A percentile compares a stretch with the other conserved stretches of the same genome.
Conservation (phyloP, 2,888 invertebrate genomes). For the Meiosimyza decipiens region DNA sequence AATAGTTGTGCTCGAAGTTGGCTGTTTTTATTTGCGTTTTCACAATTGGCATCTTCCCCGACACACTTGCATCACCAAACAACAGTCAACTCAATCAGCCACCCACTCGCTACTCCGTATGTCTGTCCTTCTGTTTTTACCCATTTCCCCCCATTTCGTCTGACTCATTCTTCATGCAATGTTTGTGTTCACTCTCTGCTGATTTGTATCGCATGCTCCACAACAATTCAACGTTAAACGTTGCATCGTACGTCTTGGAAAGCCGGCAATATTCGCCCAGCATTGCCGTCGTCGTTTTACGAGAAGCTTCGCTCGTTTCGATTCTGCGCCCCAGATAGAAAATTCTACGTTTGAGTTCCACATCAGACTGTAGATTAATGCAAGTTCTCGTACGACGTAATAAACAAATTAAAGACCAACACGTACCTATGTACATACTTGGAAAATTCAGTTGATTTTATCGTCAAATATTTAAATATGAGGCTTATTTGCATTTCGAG, state of each 20-base stretch:
- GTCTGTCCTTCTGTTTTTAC: neutral
- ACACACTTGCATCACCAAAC: neutral
- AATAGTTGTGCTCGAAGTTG: conserved; percentile 13
- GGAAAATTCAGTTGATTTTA: neutral
- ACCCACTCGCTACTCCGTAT: conserved; percentile 24
- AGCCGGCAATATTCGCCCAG: too few relatives aligned
- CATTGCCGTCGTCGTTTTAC: neutral
- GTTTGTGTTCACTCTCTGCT: conserved; percentile 21
- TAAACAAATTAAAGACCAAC: neutral
- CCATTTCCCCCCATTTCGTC: neutral
- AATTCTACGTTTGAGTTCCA: conserved; percentile 2
- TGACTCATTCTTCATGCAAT: neutral
- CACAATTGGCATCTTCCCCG: conserved; percentile 3
- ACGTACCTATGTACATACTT: neutral
- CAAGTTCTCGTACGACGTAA: neutral
- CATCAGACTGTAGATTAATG: neutral
- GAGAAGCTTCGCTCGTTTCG: conserved; percentile 6
- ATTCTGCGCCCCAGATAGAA: conserved; percentile 31
- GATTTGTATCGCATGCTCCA: conserved; percentile 17
- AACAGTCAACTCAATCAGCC: conserved; percentile 6
- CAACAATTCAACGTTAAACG: conserved; percentile 2
- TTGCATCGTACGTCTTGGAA: neutral
- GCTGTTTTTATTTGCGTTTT: conserved; percentile 3
- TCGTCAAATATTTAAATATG: too few relatives aligned
- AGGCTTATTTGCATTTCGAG: too few relatives aligned